Conservation (phyloP, 2,113 vertebrate genomes). For the Callorhinus ursinus region DNA sequence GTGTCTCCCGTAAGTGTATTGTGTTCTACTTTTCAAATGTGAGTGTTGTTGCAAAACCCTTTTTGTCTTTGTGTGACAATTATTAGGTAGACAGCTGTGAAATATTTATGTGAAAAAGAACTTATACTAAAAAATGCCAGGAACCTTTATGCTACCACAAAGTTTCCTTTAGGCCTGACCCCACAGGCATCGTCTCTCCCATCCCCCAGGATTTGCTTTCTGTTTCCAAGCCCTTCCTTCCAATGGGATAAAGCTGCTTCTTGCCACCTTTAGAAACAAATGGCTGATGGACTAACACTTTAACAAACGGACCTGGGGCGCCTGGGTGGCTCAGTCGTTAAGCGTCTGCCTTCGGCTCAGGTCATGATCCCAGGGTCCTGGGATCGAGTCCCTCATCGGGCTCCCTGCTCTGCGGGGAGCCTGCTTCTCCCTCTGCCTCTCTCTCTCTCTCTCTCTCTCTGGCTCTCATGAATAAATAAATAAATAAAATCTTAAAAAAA, state of each 20-base stretch:
- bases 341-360: too few relatives aligned
- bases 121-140: background rate
- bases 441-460: too few relatives aligned
- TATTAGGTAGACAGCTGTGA: background rate
- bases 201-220: background rate
- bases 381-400: too few relatives aligned
- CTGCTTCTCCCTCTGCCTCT: too few relatives aligned
- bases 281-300: conserved; percentile 4
- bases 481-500: too few relatives aligned
- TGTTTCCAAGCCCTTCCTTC: background rate
- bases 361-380: too few relatives aligned
- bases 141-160: background rate
- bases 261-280: conserved; percentile 39
- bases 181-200: background rate
- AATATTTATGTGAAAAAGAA: background rate
- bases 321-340: too few relatives aligned
- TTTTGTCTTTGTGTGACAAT: background rate
- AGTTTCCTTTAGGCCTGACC: background rate
- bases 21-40: background rate
- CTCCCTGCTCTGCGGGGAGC: too few relatives aligned
- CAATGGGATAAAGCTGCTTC: conserved; percentile 2
- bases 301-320: background rate
- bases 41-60: background rate
- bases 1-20: background rate
- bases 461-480: too few relatives aligned